Evolutionary conservation across 2,888 invertebrate genomes (phyloP), one percentile per base, ranked within the genome.

Genomic region (Acrocyrtus sp.): DNA sequence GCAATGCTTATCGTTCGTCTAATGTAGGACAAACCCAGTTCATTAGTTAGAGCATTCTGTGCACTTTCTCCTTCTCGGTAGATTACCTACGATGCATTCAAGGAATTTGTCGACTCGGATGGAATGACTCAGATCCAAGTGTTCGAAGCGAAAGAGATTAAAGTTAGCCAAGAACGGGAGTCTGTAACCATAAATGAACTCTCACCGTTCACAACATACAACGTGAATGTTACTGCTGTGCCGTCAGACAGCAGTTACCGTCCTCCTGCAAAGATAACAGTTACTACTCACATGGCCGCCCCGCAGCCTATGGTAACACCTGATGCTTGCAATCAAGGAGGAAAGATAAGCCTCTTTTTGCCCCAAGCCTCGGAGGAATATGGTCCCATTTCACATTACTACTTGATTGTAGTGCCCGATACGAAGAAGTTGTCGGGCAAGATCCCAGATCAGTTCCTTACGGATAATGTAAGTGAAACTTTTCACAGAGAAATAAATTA

Each of bases 281-380:
- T 96, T 0, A 96, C 96, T 2, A 96, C 96, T 0, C 95, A 96
- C 86, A 96, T 96, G 95, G 96, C 96, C n/a, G 85, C 84, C 82
- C 96, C 96, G 0, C 94, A 95, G 82, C 95, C 95, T 0, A 96
- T 96, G 95, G 95, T 95, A 0, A 93, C 95, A 83, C 96, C 96
- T 0, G 96, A 96, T 84, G 78, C 78, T n/a, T 81, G 79, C 60
- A 95, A 95, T 83, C 90, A 93, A 80, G 75, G 75, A 12, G 81
- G 82, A 67, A 80, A 78, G 75, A 83, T 84, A 17, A 82, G 82
- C 43, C 94, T 96, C n/a, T 95, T 95, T 82, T 86, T 96, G 82
- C 96, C 95, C 34, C 95, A 95, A 86, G 98, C 98, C 0, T 96
- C 96, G 0, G 98, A 98, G 86, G 97, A 97, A 85, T 97, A 97